phyloP scores from a whole-genome alignment of 2,888 invertebrate species.

The Calliphora vomitoria region DNA sequence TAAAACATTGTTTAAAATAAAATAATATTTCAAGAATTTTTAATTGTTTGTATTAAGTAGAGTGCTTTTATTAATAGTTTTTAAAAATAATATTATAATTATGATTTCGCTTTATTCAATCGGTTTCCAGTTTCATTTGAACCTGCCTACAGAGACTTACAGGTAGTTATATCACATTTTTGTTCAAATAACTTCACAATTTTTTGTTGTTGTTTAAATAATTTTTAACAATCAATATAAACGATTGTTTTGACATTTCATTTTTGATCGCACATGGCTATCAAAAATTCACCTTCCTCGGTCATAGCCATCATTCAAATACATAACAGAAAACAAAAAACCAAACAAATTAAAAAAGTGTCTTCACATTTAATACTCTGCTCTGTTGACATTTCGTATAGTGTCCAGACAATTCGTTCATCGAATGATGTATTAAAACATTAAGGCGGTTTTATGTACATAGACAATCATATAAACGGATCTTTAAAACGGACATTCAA shows the following conservation, averaged over 20 bases:
- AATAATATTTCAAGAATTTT: neutral
- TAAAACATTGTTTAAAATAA: too few species aligned
- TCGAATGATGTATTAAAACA: constrained; percentile 30
- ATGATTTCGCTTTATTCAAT: too few species aligned
- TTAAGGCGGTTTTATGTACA: constrained; percentile 10
- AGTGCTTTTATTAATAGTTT: too few species aligned
- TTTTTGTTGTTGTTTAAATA: constrained; percentile 2
- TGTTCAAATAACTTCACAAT: neutral
- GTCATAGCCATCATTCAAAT: constrained; percentile 12
- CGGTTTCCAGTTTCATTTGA: too few species aligned
- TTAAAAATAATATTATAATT: too few species aligned
- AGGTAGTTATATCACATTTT: too few species aligned
- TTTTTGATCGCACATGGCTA: constrained; percentile 15
- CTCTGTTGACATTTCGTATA: constrained; percentile 18
- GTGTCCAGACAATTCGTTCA: constrained; percentile 19
- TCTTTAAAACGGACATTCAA: constrained; percentile 37
- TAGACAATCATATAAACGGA: constrained; percentile 35
- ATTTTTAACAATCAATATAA: neutral
- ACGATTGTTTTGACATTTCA: constrained; percentile 24
- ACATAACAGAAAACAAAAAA: neutral
- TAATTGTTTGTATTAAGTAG: too few species aligned
- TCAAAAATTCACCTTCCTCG: neutral
- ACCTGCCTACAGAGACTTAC: too few species aligned
- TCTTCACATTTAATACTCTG: constrained; percentile 14
- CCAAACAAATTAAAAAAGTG: neutral